Evolutionary conservation across 37 sponge, comb jelly and placozoan species (phyloP).

Genomic region (Bolinopsis microptera): DNA sequence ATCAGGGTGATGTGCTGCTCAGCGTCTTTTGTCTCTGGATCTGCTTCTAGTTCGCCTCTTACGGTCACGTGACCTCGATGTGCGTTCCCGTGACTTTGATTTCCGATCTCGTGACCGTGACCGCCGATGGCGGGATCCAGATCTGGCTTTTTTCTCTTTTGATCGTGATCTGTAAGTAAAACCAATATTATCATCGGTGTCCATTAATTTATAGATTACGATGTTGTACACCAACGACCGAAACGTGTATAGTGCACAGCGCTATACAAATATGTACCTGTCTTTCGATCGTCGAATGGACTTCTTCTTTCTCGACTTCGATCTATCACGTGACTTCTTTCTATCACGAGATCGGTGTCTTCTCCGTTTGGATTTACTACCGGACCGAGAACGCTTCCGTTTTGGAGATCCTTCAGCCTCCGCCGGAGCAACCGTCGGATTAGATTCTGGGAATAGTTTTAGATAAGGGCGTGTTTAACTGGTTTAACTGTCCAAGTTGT

Average conservation of each 20-base stretch:
- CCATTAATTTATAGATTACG: not conserved
- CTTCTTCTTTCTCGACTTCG: constrained; percentile 56
- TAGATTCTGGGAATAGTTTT: not conserved
- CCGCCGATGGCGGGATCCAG: not conserved
- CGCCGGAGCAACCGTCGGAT: not conserved
- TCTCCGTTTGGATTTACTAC: not conserved
- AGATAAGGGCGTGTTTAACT: not conserved
- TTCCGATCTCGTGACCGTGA: constrained; percentile 29
- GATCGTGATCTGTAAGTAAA: constrained; percentile 37
- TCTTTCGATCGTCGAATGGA: not conserved
- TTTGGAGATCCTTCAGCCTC: not conserved
- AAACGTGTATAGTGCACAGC: not conserved
- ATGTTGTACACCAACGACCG: too few relatives aligned
- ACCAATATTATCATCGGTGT: not conserved
- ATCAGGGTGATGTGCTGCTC: too few relatives aligned
- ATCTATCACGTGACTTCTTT: constrained; percentile 10
- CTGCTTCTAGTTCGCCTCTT: not conserved
- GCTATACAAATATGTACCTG: not conserved
- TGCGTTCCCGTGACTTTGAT: not conserved
- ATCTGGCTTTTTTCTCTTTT: constrained; percentile 1
- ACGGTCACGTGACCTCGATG: constrained; percentile 16
- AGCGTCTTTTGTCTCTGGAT: not conserved
- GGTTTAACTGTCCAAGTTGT: not conserved
- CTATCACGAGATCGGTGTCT: constrained; percentile 10
- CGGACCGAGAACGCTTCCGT: not conserved